Conservation (phyloP, 2,113 vertebrate genomes). For the Balaeniceps rex region DNA sequence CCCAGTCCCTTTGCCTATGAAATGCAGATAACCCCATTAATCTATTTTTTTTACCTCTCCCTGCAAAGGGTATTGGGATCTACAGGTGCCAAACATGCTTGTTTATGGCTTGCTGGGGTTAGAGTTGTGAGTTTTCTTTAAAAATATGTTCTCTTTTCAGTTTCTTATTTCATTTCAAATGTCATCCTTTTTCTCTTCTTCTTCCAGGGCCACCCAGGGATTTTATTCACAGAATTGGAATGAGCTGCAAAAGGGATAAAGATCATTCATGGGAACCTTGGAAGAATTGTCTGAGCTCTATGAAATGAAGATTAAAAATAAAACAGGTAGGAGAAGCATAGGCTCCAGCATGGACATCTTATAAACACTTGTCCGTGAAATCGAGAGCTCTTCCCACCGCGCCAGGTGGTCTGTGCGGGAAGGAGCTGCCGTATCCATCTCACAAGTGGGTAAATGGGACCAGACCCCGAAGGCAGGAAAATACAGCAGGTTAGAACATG, state of each 20-base stretch:
- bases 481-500: neutral
- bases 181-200: neutral
- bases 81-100: neutral
- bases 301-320: constrained; percentile 41
- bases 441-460: neutral
- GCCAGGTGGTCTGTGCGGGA: fast-evolving
- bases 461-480: neutral
- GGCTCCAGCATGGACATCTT: neutral
- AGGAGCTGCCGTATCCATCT: neutral
- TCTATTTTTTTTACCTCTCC: neutral
- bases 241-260: constrained; percentile 26
- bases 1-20: neutral
- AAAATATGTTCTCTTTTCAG: neutral
- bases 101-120: neutral
- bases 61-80: neutral
- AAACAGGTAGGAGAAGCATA: constrained; percentile 12
- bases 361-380: neutral
- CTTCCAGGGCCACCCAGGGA: constrained; percentile 38
- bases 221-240: constrained; percentile 24
- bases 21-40: neutral
- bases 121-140: neutral
- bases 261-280: constrained; percentile 13
- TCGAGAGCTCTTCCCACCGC: neutral
- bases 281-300: constrained; percentile 25
- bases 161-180: constrained; percentile 14